Percentiles rank a stretch among this genome's conserved stretches.
These are phyloP conservation scores for Abrostola triplasia DNA, from an alignment of 2,888 invertebrate genomes.

Conservation along the genomic window DNA sequence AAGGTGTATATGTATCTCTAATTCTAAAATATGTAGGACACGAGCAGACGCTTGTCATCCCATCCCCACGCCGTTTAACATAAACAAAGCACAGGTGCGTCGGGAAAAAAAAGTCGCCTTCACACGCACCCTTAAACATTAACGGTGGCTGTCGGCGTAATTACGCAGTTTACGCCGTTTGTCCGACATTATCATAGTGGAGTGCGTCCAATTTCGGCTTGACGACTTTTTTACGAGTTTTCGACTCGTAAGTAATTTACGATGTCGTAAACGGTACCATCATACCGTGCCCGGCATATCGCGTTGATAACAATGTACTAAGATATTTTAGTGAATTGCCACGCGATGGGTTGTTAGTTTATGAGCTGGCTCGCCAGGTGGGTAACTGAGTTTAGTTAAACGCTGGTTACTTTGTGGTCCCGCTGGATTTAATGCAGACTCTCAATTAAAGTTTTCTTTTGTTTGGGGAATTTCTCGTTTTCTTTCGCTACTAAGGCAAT, in stretches of 20 bases:
- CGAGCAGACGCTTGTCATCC: not conserved
- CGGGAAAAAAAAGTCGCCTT: constrained; percentile 32
- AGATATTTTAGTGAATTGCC: constrained; percentile 53
- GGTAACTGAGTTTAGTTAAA: not conserved
- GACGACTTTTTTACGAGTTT: constrained; percentile 86
- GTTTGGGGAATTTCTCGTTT: too few species aligned
- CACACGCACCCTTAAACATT: constrained; percentile 47
- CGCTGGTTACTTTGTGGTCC: not conserved
- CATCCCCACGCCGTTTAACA: constrained; percentile 4
- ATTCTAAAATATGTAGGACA: not conserved
- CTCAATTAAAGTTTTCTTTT: too few species aligned
- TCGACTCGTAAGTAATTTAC: constrained; percentile 83
- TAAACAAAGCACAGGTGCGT: constrained; percentile 53
- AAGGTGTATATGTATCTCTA: too few species aligned
- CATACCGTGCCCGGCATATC: constrained; percentile 55
- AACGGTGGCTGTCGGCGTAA: constrained; percentile 58
- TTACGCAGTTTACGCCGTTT: constrained; percentile 80
- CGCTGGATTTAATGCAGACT: not conserved
- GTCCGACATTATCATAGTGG: constrained; percentile 81
- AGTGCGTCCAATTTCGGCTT: constrained; percentile 84
- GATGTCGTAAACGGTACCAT: constrained; percentile 69
- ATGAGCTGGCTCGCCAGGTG: constrained; percentile 20
- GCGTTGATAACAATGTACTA: constrained; percentile 67
- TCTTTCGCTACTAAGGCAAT: too few species aligned
- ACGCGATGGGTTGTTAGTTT: constrained; percentile 28